A percentile compares a stretch with the other conserved stretches of the same genome.
Evolutionary conservation across 2,888 invertebrate genomes (phyloP).

Genomic region (Liopterus haemorrhoidalis): DNA sequence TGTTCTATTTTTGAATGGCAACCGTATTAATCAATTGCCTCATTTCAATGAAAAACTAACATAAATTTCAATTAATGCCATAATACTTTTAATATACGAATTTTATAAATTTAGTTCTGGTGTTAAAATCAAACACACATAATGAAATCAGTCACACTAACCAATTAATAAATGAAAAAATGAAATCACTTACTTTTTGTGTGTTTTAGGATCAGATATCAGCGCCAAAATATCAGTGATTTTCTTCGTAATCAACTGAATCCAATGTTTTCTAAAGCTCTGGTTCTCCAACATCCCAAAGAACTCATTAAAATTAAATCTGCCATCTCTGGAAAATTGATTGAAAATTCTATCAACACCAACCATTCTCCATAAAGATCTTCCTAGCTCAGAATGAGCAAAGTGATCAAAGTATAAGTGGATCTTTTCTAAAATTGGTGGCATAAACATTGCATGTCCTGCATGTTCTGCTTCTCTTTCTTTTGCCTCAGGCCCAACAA

Average conservation of each 20-base stretch:
- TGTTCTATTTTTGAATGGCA: too few species aligned
- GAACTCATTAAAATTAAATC: slow-evolving; percentile 64
- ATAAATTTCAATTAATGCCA: too few species aligned
- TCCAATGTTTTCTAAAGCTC: slow-evolving; percentile 73
- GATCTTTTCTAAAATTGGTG: slow-evolving; percentile 61
- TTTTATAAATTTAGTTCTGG: too few species aligned
- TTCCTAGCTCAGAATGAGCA: slow-evolving; percentile 70
- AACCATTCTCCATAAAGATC: slow-evolving; percentile 65
- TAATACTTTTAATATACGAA: too few species aligned
- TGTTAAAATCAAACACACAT: too few species aligned
- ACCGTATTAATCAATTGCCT: too few species aligned
- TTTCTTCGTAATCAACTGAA: slow-evolving; percentile 66
- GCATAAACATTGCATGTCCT: slow-evolving; percentile 65
- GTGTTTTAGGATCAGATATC: slow-evolving; percentile 68
- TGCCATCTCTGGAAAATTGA: slow-evolving; percentile 63
- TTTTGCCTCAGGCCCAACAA: slow-evolving; percentile 57
- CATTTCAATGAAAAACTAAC: too few species aligned
- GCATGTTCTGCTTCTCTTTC: slow-evolving; percentile 59
- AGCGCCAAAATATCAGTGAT: slow-evolving; percentile 69
- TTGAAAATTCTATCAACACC: slow-evolving; percentile 65
- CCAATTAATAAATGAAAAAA: slow-evolving; percentile 10
- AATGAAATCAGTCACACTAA: too few species aligned
- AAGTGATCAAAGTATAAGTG: slow-evolving; percentile 76
- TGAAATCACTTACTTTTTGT: slow-evolving; percentile 55
- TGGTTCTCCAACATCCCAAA: slow-evolving; percentile 75